phyloP scores from a whole-genome alignment of 2,113 vertebrate genomes.

The Ardeotis arabs region DNA sequence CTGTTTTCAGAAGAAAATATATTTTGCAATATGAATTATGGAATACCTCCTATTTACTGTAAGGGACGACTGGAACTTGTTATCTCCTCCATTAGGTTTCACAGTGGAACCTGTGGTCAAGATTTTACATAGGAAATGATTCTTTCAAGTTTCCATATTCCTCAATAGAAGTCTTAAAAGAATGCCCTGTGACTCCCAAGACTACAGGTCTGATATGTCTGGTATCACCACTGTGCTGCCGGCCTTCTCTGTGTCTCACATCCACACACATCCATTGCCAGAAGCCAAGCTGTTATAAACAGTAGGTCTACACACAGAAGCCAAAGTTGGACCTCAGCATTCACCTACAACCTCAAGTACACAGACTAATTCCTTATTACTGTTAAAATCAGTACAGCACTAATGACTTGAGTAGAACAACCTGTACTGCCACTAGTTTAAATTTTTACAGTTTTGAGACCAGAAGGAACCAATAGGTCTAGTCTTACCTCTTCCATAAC shows the following conservation, averaged over 20 bases:
- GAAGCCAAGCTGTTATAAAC: not conserved
- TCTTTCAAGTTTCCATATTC: not conserved
- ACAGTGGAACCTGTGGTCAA: not conserved
- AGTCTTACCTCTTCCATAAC: not conserved
- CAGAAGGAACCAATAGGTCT: not conserved
- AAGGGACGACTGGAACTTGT: not conserved
- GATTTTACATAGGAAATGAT: not conserved
- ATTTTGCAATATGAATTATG: not conserved
- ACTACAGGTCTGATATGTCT: not conserved
- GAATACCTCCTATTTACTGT: not conserved
- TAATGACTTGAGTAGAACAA: not conserved
- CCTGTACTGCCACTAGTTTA: not conserved
- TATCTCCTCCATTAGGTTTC: not conserved
- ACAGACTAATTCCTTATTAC: not conserved
- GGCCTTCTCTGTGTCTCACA: not conserved
- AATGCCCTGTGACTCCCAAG: not conserved
- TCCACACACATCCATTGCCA: not conserved
- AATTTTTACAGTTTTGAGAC: not conserved
- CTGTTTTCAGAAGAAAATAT: not conserved
- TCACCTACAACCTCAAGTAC: not conserved
- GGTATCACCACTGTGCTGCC: not conserved
- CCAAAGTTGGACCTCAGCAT: not conserved
- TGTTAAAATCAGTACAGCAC: not conserved
- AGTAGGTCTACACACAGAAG: not conserved
- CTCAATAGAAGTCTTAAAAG: not conserved